A percentile compares a stretch with the other conserved stretches of the same genome.
Conservation (phyloP, 2,113 vertebrate species). For the Pelmatolapia mariae region DNA sequence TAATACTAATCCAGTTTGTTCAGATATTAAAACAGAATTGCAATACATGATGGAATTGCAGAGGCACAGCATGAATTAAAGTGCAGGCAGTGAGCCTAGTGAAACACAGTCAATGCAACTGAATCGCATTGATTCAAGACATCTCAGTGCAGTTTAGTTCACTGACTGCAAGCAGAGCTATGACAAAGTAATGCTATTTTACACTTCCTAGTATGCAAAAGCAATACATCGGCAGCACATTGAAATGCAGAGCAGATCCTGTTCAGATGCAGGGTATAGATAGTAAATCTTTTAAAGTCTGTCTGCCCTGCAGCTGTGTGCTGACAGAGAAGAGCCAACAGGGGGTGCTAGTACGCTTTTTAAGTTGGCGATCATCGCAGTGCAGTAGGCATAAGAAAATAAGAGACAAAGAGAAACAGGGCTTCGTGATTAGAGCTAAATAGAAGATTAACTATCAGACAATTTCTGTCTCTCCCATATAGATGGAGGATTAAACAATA, state of each 20-base stretch:
- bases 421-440: neutral
- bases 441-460: neutral
- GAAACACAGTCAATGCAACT: neutral
- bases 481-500: neutral
- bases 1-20: neutral
- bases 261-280: neutral
- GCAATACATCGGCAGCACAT: neutral
- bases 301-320: constrained; percentile 13
- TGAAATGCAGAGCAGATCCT: constrained; percentile 5
- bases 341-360: neutral
- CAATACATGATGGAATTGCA: neutral
- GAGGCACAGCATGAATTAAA: neutral
- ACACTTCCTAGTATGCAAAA: neutral
- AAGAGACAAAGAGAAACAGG: neutral
- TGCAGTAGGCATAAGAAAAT: neutral
- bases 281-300: constrained; percentile 10
- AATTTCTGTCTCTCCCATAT: constrained; percentile 27
- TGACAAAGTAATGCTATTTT: neutral
- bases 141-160: neutral
- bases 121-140: neutral
- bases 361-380: neutral
- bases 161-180: neutral
- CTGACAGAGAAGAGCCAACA: neutral
- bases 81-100: neutral
- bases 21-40: neutral